These are phyloP conservation scores for Calliphora vomitoria DNA, from an alignment of 2,888 invertebrate species.

Conservation along the genomic window DNA sequence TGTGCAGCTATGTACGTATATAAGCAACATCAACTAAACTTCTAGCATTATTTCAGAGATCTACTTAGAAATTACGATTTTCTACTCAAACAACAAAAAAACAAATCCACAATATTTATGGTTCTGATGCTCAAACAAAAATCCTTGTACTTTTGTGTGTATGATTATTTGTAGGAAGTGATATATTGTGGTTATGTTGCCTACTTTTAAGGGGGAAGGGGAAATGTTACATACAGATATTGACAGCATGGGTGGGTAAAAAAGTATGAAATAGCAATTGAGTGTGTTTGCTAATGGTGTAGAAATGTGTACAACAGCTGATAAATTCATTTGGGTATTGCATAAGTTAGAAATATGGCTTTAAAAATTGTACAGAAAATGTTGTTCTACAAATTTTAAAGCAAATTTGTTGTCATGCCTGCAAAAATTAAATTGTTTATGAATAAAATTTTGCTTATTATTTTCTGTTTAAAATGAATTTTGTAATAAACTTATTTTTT, in stretches of 20 bases:
- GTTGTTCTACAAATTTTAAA: background rate
- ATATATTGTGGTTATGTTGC: slow-evolving; percentile 46
- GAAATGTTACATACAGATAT: background rate
- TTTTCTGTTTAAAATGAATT: too few species aligned
- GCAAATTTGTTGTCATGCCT: too few species aligned
- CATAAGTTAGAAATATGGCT: too few species aligned
- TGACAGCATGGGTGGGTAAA: background rate
- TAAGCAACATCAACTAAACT: background rate
- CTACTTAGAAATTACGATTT: slow-evolving; percentile 41
- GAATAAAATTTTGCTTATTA: too few species aligned
- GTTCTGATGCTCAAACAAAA: slow-evolving; percentile 1
- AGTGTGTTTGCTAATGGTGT: background rate
- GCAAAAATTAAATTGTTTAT: too few species aligned
- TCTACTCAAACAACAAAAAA: background rate
- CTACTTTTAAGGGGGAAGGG: slow-evolving; percentile 45
- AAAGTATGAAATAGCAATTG: background rate
- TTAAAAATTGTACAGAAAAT: too few species aligned
- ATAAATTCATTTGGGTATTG: too few species aligned
- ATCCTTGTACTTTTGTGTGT: background rate
- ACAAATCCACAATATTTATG: slow-evolving; percentile 19
- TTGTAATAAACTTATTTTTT: too few species aligned
- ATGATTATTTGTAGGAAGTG: slow-evolving; percentile 36
- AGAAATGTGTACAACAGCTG: too few species aligned
- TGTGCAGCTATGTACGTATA: background rate
- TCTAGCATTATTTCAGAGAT: background rate